These are phyloP conservation scores for Anabacerthia variegaticeps DNA, from an alignment of 2,797 vertebrate genomes.

Conservation along the genomic window DNA sequence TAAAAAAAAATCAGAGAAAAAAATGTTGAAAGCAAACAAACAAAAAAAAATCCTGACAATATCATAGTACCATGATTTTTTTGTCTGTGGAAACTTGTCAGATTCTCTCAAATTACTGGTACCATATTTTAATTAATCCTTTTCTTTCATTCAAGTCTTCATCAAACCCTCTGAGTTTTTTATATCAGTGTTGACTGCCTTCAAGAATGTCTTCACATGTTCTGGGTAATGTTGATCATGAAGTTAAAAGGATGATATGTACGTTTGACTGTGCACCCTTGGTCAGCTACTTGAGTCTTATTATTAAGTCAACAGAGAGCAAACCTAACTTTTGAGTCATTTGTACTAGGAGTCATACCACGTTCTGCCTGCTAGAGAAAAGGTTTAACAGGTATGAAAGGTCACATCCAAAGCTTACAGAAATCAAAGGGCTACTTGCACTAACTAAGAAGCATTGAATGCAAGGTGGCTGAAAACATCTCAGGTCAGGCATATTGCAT, in stretches of 20 bases:
- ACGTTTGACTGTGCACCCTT: neutral
- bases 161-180: neutral
- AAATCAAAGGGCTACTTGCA: neutral
- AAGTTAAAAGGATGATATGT: neutral
- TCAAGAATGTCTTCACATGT: neutral
- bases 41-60: neutral
- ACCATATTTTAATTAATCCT: neutral
- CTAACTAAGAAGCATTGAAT: neutral
- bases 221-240: neutral
- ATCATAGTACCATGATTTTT: neutral
- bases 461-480: neutral
- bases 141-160: neutral
- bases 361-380: neutral
- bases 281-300: neutral
- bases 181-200: neutral
- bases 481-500: neutral
- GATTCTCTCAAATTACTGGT: neutral
- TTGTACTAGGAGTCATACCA: neutral
- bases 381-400: neutral
- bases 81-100: neutral
- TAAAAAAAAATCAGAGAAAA: neutral
- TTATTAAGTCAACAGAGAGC: neutral
- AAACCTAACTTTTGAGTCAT: neutral
- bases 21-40: neutral
- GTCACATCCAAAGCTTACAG: neutral